Percentiles rank a stretch among this genome's conserved stretches.
phyloP scores from a whole-genome alignment of 2,888 invertebrate genomes.

The Synanthedon formicaeformis region DNA sequence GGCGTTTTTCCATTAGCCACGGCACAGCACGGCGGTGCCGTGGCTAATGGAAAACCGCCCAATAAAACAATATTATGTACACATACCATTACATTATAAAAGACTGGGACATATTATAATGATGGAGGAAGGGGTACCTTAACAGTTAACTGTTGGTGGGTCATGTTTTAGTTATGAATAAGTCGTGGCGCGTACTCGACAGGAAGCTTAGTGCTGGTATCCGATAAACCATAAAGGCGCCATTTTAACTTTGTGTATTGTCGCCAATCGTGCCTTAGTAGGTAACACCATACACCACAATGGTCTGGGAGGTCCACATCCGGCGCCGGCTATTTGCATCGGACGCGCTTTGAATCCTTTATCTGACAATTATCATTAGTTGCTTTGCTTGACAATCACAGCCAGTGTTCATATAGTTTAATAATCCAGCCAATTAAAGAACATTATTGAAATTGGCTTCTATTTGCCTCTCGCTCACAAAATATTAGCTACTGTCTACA shows the following conservation, averaged over 20 bases:
- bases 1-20: too few species aligned
- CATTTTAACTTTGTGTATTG: slow-evolving; percentile 58
- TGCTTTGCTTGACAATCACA: neutral
- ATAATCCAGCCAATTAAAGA: too few species aligned
- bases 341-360: slow-evolving; percentile 56
- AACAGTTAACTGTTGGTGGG: too few species aligned
- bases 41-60: too few species aligned
- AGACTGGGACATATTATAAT: too few species aligned
- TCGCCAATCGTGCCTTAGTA: slow-evolving; percentile 26
- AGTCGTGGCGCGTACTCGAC: slow-evolving; percentile 46
- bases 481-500: too few species aligned
- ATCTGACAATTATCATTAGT: slow-evolving; percentile 17
- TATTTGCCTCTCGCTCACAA: too few species aligned
- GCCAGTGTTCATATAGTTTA: neutral
- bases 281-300: slow-evolving; percentile 9
- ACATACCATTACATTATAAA: too few species aligned
- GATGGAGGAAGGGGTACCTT: too few species aligned
- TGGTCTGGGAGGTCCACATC: slow-evolving; percentile 61
- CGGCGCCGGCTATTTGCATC: slow-evolving; percentile 68
- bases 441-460: too few species aligned
- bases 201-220: slow-evolving; percentile 26
- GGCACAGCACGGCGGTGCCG: too few species aligned
- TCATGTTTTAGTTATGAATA: slow-evolving; percentile 7
- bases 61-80: too few species aligned
- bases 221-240: slow-evolving; percentile 45